Conservation (phyloP, 2,888 invertebrate genomes). For the Hipparchia semele region DNA sequence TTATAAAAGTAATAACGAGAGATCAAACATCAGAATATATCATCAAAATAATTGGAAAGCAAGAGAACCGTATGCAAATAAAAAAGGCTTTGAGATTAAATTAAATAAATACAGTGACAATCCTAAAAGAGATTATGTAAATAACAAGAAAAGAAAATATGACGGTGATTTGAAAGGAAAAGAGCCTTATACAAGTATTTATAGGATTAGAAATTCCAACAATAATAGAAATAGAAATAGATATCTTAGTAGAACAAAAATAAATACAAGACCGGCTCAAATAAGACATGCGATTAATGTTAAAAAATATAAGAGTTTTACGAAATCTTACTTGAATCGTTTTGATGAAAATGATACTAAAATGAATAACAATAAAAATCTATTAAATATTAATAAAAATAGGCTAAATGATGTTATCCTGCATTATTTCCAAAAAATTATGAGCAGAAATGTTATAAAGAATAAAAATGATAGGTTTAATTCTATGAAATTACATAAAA, state of each 20-base stretch:
- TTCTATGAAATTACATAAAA: background rate
- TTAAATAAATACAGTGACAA: background rate
- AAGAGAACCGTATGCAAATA: background rate
- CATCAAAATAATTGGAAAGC: background rate
- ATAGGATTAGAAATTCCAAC: background rate
- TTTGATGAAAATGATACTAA: background rate
- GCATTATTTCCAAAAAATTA: background rate
- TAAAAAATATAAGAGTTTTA: background rate
- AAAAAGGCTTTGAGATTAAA: background rate
- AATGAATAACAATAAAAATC: background rate
- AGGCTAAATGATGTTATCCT: background rate
- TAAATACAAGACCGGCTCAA: background rate
- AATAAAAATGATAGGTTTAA: background rate
- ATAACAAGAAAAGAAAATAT: background rate
- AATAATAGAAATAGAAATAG: background rate
- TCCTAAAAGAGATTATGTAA: background rate
- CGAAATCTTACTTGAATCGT: background rate
- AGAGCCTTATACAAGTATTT: background rate
- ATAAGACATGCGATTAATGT: background rate
- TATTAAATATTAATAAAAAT: background rate
- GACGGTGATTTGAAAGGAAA: background rate
- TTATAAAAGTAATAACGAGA: background rate
- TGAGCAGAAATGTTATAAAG: background rate
- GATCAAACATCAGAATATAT: background rate
- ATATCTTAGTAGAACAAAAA: background rate